phyloP scores from a whole-genome alignment of 2,797 vertebrate species.

The Eleutherodactylus coqui region DNA sequence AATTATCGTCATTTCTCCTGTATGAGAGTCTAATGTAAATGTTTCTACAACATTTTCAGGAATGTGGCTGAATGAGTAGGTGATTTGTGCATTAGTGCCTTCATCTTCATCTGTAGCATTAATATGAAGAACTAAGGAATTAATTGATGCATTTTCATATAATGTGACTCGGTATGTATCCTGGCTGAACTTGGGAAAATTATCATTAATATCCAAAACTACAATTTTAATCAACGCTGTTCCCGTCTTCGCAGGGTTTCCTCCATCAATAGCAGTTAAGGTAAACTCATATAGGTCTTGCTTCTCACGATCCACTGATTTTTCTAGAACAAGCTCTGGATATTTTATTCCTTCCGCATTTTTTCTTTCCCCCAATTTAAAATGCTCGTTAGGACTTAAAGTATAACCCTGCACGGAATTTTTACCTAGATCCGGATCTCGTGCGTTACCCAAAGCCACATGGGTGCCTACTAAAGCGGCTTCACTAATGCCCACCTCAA shows the following conservation, averaged over 20 bases:
- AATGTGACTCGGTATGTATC: constrained; percentile 63
- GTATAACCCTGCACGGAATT: constrained; percentile 69
- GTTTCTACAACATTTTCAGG: constrained; percentile 56
- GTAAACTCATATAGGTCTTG: constrained; percentile 65
- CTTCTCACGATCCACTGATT: constrained; percentile 68
- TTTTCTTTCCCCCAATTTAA: constrained; percentile 60
- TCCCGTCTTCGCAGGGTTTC: constrained; percentile 64
- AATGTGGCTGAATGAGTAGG: constrained; percentile 68
- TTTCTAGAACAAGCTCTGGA: constrained; percentile 68
- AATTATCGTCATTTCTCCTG: constrained; percentile 66
- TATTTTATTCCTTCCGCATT: constrained; percentile 62
- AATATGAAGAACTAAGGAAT: constrained; percentile 62
- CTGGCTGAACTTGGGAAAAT: constrained; percentile 67
- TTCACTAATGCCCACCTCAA: constrained; percentile 72
- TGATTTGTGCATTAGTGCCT: constrained; percentile 68
- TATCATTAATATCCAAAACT: constrained; percentile 69
- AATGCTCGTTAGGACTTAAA: neutral
- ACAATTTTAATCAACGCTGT: constrained; percentile 66
- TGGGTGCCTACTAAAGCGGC: constrained; percentile 66
- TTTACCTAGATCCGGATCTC: constrained; percentile 69
- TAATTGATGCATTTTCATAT: constrained; percentile 66
- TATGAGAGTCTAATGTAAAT: constrained; percentile 61
- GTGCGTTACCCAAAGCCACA: constrained; percentile 70
- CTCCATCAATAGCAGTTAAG: constrained; percentile 68
- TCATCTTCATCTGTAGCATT: constrained; percentile 69